These are phyloP conservation scores for Agriopis marginaria DNA, from an alignment of 2,888 invertebrate genomes.

Conservation along the genomic window DNA sequence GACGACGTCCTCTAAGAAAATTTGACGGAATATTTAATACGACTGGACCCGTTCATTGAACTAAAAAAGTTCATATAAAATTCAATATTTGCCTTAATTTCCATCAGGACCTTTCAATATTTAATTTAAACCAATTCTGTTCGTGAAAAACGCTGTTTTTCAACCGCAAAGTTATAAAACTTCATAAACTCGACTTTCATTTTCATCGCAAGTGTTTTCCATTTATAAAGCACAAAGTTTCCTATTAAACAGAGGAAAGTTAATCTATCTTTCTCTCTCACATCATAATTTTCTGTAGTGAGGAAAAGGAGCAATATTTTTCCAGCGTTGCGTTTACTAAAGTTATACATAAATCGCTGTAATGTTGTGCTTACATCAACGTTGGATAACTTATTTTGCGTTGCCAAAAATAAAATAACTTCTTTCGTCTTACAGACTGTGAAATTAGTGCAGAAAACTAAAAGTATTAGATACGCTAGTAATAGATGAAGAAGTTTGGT, in stretches of 20 bases:
- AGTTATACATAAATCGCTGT: slow-evolving; percentile 24
- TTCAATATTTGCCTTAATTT: neutral
- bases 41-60: no score
- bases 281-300: slow-evolving; percentile 14
- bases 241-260: slow-evolving; percentile 20
- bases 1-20: no score
- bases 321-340: slow-evolving; percentile 9
- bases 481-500: no score
- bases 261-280: slow-evolving; percentile 18
- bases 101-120: slow-evolving; percentile 14
- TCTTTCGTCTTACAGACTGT: neutral
- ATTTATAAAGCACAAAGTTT: slow-evolving; percentile 16
- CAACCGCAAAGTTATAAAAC: slow-evolving; percentile 8
- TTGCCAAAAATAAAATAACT: neutral
- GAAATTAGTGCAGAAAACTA: neutral
- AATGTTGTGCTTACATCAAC: slow-evolving; percentile 27
- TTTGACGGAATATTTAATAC: no score
- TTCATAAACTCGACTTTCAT: slow-evolving; percentile 20
- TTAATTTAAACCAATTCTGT: slow-evolving; percentile 8
- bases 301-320: slow-evolving; percentile 16
- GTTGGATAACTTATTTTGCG: slow-evolving; percentile 5
- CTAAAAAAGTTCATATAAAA: no score
- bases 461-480: no score
- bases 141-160: slow-evolving; percentile 11
- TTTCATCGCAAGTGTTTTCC: slow-evolving; percentile 21